Conservation (phyloP, 2,888 invertebrate genomes). For the Apamea sordens region DNA sequence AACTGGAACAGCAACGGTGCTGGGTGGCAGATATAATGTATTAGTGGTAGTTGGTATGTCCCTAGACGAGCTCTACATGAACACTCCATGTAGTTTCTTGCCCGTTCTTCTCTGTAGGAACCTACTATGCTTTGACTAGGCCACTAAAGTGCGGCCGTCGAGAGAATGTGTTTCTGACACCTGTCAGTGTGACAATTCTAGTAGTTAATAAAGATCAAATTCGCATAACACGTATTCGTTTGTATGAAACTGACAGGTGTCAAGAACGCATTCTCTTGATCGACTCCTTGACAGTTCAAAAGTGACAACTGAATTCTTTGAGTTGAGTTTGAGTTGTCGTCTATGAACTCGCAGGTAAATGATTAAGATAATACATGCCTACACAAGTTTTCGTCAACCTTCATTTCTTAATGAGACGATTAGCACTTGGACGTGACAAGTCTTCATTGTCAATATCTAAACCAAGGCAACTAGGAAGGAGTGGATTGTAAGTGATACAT, state of each 20-base stretch:
- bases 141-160: neutral
- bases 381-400: slow-evolving; percentile 44
- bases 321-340: neutral
- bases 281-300: neutral
- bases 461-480: slow-evolving; percentile 56
- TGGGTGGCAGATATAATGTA: too few relatives aligned
- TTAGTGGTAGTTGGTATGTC: neutral
- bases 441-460: slow-evolving; percentile 22
- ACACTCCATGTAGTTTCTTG: neutral
- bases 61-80: neutral
- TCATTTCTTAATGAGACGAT: slow-evolving; percentile 45
- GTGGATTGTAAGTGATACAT: neutral
- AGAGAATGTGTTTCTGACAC: too few relatives aligned
- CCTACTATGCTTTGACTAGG: neutral
- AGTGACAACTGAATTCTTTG: neutral
- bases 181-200: too few relatives aligned
- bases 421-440: slow-evolving; percentile 51
- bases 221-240: too few relatives aligned
- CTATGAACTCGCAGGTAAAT: slow-evolving; percentile 12
- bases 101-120: neutral
- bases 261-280: too few relatives aligned
- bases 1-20: neutral
- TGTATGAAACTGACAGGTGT: too few relatives aligned
- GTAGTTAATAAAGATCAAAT: too few relatives aligned
- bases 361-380: slow-evolving; percentile 15